These are phyloP conservation scores for Pelmatolapia mariae DNA, from an alignment of 2,113 vertebrate genomes.

Conservation along the genomic window DNA sequence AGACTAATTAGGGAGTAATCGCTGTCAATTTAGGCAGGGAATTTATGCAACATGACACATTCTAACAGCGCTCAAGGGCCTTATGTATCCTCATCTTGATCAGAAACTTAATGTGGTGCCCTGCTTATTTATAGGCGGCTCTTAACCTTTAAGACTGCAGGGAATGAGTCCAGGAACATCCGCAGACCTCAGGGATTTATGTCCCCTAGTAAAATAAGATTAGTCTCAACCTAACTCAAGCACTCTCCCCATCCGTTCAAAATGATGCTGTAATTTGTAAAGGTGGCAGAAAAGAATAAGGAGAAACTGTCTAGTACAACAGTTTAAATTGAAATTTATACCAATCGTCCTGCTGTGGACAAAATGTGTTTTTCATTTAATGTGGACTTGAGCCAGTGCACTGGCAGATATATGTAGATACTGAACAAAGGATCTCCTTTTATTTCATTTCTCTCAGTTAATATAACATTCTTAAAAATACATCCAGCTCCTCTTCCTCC, in stretches of 20 bases:
- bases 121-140: constrained; percentile 55
- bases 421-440: not conserved
- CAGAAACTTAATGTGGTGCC: constrained; percentile 50
- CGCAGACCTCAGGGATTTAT: constrained; percentile 46
- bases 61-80: constrained; percentile 36
- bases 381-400: not conserved
- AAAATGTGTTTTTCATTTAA: not conserved
- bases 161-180: constrained; percentile 29
- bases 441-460: not conserved
- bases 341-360: not conserved
- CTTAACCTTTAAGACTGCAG: constrained; percentile 54
- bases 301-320: not conserved
- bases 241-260: constrained; percentile 11
- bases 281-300: constrained; percentile 17
- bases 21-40: constrained; percentile 52
- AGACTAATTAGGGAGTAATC: constrained; percentile 63
- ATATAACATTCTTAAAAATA: not conserved
- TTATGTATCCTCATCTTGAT: constrained; percentile 38
- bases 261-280: constrained; percentile 32
- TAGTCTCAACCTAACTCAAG: constrained; percentile 26
- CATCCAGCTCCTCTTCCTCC: not conserved
- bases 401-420: not conserved
- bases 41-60: constrained; percentile 61
- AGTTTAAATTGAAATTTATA: not conserved
- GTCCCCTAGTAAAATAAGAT: constrained; percentile 50